Base-by-base conservation (phyloP, 1,140 invertebrate genomes). In the Bombus cullumanus region DNA sequence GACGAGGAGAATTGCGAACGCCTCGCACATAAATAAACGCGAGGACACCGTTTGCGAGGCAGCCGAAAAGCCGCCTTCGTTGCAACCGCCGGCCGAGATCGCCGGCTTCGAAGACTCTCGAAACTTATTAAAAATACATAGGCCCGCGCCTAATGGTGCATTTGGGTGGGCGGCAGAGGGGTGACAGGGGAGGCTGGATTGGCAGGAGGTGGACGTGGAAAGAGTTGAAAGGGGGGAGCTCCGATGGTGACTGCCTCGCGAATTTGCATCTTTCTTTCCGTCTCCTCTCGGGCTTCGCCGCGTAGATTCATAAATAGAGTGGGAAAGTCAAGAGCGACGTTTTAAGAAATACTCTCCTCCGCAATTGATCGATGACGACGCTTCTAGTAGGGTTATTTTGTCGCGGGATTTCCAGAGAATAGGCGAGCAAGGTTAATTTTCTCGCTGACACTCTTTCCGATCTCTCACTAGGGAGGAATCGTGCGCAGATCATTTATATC, bases 71-170 rank as follows among this genome's bases (percentile, higher is more conserved):
- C 93, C 94, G 92, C 90, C 90, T 93, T 91, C 89, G 80, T 57
- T 81, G 89, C 91, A 90, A 89, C 88, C 92, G 90, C 89, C 88
- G 89, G 83, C 89, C 89, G 66, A 89, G 85, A 89, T 92, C 85
- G 88, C 88, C 85, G 84, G 89, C 85, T 87, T 90, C 83, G 88
- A 92, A 84, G 89, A 91, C 91, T 92, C 88, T 92, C 91, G 91
- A 93, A 93, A 94, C 91, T 94, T 94, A 94, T 93, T 94, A 94
- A 93, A 94, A 94, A 94, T 94, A 93, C 93, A 93, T 93, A 93
- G 92, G 88, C 88, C 90, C 86, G 86, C 82, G 89, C 89, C 89
- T 94, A 93, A 94, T 93, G 91, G 90, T 90, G 86, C 83, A 87
- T 92, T 93, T 92, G 89, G 82, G 79, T 89, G 86, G 89, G 91